phyloP scores from a whole-genome alignment of 2,888 invertebrate genomes.

The Spicauda simplicius region DNA sequence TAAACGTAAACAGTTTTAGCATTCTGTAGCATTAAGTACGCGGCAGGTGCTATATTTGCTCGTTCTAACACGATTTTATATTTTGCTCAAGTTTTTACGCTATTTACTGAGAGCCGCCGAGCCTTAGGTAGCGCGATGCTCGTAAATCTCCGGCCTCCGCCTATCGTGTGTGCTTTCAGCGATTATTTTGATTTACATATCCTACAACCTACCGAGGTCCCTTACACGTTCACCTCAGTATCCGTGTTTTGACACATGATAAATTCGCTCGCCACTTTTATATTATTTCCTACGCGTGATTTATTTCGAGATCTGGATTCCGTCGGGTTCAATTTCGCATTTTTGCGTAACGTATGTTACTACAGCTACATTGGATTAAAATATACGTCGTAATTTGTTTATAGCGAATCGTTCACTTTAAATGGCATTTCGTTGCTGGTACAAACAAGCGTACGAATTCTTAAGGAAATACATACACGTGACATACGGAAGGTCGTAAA shows the following conservation, averaged over 20 bases:
- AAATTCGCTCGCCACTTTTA: constrained; percentile 36
- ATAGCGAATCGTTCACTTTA: neutral
- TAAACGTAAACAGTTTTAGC: neutral
- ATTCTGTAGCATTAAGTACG: neutral
- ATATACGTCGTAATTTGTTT: neutral
- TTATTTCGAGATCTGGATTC: constrained; percentile 5
- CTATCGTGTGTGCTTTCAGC: constrained; percentile 32
- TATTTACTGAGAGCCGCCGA: constrained; percentile 11
- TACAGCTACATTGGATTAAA: neutral
- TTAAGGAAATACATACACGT: neutral
- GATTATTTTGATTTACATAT: constrained; percentile 42
- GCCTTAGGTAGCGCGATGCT: constrained; percentile 9
- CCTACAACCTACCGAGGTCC: constrained; percentile 26
- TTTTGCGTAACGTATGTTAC: neutral
- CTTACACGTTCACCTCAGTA: constrained; percentile 38
- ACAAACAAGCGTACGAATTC: neutral
- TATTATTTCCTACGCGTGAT: constrained; percentile 23
- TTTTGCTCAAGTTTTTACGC: constrained; percentile 1
- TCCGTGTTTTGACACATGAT: constrained; percentile 49
- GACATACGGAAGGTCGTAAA: constrained; percentile 28
- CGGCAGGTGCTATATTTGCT: neutral
- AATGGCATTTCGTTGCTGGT: neutral
- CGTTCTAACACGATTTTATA: constrained; percentile 9
- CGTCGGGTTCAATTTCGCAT: neutral
- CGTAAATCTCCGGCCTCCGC: constrained; percentile 23